Base-by-base conservation (phyloP, 2,113 vertebrate species). In the Apodemus speciosus region DNA sequence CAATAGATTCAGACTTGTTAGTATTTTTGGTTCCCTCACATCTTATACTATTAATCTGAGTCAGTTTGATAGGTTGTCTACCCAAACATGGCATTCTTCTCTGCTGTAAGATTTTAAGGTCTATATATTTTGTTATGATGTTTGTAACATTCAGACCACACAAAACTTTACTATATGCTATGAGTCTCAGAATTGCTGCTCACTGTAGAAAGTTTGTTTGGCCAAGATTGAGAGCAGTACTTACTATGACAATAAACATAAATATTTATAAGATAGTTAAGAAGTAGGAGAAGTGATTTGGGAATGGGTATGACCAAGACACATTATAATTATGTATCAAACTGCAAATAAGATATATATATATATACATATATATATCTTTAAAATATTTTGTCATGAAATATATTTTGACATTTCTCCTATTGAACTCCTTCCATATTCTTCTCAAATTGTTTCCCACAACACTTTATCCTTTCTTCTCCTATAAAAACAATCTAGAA, bases 101-200 rank as follows among this genome's bases (percentile, higher is more conserved):
- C 9, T 94, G 21, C 15, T 83, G 23, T 89, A 64, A 3, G 6
- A 88, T 68, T 23, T 7, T 76, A 49, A 83, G 86, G 84, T 40
- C 35, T 89, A 1, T 51, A 68, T 27, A 53, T 93, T 87, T 87
- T 94, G 49, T n/a, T 90, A 40, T 58, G n/a, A 69, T 91, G 32
- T 13, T 49, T 90, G 16, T 3, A 69, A 81, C 69, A 75, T 0
- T 11, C 38, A 88, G 21, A 58, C 56, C 27, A 92, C 32, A 94
- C 60, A 86, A 85, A 92, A 0, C 2, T 85, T 75, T 25, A 91
- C 6, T 79, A 56, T 23, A 49, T n/a, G 32, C 4, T 79, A 56
- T 53, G 20, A 79, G 49, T 21, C 32, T n/a, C 76, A 35, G 32
- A 35, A 56, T 79, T 56, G 18, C 18, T 35, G 10, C 18, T 79